Evolutionary conservation across 2,113 vertebrate species (phyloP), one percentile per base, ranked within the genome.

Genomic region (Vanacampus margaritifer): DNA sequence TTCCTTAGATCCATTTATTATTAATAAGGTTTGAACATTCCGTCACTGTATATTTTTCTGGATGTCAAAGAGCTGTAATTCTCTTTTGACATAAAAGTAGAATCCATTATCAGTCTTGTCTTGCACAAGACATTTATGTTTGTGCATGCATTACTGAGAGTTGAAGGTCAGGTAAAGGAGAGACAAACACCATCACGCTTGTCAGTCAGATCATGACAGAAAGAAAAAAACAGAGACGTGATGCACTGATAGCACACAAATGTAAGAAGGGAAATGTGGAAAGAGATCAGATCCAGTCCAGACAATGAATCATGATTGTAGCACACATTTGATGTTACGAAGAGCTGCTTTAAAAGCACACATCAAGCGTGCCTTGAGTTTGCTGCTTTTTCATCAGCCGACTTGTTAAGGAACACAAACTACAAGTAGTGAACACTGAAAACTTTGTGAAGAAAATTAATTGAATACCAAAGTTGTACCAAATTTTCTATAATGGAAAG

Each of bases 151-250:
- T 73, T 78, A 45, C 64, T 23, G 46, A 65, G 76, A 89, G 81
- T 82, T 89, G 83, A 89, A 89, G 88, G 88, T 88, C 85, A 84
- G 79, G 77, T 57, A 74, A 81, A 81, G 78, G 86, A 86, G 67
- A 88, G 65, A 78, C 74, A 76, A 84, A 77, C 79, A 73, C 72
- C 78, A 82, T 86, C 77, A 60, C 74, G 77, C 79, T 68, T 86
- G 84, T 88, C 86, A 86, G 80, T 86, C 88, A 82, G 65, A 69
- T 62, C 41, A 57, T 26, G 61, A 51, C 68, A 59, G 53, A 64
- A 62, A 58, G 45, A 11, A 24, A 64, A n/a, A 71, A 61, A 41
- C 24, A 21, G 64, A 68, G 68, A 62, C 0, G 1, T 56, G 63
- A 66, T 59, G 70, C 3, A 37, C 64, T 32, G 61, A 71, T 67